Evolutionary conservation across 2,113 vertebrate genomes (phyloP).

Genomic region (Dasypus novemcinctus): DNA sequence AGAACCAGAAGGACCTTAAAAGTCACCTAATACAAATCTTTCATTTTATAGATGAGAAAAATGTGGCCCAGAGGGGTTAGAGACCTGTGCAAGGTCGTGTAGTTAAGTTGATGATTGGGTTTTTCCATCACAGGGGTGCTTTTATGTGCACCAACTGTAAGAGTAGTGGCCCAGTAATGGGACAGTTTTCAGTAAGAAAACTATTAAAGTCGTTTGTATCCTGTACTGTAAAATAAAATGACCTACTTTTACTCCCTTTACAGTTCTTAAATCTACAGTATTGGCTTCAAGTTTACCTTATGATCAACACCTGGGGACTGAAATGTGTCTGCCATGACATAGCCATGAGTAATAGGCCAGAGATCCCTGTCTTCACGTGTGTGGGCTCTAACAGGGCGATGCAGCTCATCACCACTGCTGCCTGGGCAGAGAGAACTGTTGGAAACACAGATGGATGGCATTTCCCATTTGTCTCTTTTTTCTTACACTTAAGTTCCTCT

Average conservation of each 20-base stretch:
- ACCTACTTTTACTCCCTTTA: slow-evolving; percentile 57
- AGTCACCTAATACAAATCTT: slow-evolving; percentile 33
- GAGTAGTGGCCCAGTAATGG: slow-evolving; percentile 30
- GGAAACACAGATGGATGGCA: not conserved
- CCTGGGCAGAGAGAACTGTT: not conserved
- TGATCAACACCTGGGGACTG: slow-evolving; percentile 50
- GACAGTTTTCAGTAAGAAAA: slow-evolving; percentile 60
- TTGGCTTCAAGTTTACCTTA: slow-evolving; percentile 52
- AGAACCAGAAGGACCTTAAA: slow-evolving; percentile 37
- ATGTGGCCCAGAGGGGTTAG: slow-evolving; percentile 17
- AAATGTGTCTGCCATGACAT: not conserved
- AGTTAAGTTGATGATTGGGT: not conserved
- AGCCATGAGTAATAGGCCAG: slow-evolving; percentile 13
- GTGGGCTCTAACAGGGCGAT: not conserved
- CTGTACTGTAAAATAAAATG: slow-evolving; percentile 67
- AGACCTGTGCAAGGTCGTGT: not conserved
- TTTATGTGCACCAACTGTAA: slow-evolving; percentile 45
- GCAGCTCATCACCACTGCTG: not conserved
- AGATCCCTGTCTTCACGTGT: not conserved
- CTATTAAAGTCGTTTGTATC: slow-evolving; percentile 56
- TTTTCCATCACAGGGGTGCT: slow-evolving; percentile 36
- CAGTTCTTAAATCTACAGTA: slow-evolving; percentile 55
- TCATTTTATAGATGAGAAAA: slow-evolving; percentile 58
- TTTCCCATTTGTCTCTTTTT: slow-evolving; percentile 42
- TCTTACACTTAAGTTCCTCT: slow-evolving; percentile 24